Percentiles rank a stretch among this genome's conserved stretches.
phyloP scores from a whole-genome alignment of 23 tunicate genomes.

The Ciona savignyi region DNA sequence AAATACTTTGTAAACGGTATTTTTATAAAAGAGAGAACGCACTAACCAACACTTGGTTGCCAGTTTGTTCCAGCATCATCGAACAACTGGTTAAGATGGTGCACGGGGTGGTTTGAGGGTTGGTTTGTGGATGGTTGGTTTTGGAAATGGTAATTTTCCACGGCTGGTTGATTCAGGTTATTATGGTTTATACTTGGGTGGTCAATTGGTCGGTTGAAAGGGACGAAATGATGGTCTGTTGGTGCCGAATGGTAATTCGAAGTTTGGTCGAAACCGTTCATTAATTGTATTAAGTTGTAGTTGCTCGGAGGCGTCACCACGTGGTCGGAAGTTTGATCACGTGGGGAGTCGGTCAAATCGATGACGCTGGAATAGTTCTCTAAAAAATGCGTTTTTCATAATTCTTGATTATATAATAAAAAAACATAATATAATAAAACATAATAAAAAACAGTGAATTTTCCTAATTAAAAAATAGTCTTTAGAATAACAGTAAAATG shows the following conservation, averaged over 20 bases:
- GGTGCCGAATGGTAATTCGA: neutral
- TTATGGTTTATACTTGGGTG: neutral
- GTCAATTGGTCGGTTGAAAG: neutral
- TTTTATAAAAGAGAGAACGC: no score
- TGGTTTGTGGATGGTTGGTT: neutral
- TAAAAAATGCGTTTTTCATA: no score
- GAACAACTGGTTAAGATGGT: neutral
- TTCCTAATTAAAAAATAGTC: no score
- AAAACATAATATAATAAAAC: no score
- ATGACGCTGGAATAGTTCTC: no score
- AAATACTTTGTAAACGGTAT: no score
- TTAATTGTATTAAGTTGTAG: neutral
- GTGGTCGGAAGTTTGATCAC: neutral
- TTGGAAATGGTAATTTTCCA: neutral
- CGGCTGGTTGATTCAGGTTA: neutral
- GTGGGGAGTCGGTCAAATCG: neutral
- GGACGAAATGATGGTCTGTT: neutral
- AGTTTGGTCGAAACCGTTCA: neutral
- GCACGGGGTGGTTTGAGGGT: neutral
- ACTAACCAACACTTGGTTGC: neutral
- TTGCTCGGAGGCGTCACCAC: neutral
- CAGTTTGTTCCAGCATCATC: neutral
- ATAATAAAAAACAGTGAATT: no score
- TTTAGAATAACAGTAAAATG: no score
- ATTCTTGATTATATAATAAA: no score